Evolutionary conservation across 1,140 invertebrate species (phyloP).

Genomic region (Neodiprion lecontei): DNA sequence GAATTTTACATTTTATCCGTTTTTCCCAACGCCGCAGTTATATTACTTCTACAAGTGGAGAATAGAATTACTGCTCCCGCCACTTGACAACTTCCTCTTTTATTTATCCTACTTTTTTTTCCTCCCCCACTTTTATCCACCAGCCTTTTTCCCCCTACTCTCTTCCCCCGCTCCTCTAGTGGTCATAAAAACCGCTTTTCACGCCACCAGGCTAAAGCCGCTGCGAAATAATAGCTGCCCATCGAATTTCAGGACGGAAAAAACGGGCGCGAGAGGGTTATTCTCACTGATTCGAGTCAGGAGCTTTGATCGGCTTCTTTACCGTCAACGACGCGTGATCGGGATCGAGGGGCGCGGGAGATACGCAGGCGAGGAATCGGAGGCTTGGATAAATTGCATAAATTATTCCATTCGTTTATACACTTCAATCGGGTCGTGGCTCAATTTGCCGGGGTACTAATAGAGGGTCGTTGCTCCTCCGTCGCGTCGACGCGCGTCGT

Average conservation of each 20-base stretch:
- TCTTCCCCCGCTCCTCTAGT: background rate
- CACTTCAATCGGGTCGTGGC: background rate
- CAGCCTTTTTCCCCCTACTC: background rate
- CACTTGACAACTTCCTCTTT: background rate
- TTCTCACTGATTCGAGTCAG: background rate
- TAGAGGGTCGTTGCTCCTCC: no score
- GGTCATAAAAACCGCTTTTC: background rate
- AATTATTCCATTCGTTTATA: background rate
- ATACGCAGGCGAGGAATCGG: no score
- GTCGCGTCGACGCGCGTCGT: no score
- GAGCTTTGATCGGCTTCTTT: background rate
- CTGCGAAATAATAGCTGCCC: background rate
- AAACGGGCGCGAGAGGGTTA: background rate
- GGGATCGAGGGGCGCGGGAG: background rate
- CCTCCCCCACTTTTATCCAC: background rate
- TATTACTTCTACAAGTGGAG: slow-evolving; percentile 6
- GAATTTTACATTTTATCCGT: slow-evolving; percentile 7
- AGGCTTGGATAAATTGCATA: background rate
- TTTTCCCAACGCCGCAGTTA: background rate
- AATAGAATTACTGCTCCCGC: slow-evolving; percentile 1
- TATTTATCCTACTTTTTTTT: background rate
- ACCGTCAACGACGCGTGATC: background rate
- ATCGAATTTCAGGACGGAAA: background rate
- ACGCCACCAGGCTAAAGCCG: background rate
- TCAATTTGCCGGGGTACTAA: no score